A percentile compares a stretch with the other conserved stretches of the same genome.
Evolutionary conservation across 2,113 vertebrate genomes (phyloP).

Genomic region (Perca fluviatilis): DNA sequence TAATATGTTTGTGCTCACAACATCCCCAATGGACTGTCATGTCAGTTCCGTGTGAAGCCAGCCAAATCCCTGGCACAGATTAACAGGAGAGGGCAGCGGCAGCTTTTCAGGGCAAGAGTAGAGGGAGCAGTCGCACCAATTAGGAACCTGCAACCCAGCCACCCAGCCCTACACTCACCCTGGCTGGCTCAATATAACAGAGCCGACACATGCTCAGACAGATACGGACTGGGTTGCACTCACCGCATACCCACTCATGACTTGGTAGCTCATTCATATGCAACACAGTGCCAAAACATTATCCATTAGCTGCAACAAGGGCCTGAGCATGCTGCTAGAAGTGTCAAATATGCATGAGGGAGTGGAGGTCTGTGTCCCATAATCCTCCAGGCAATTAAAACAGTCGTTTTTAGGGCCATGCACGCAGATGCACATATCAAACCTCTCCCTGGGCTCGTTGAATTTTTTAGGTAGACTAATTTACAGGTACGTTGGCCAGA

Average conservation of each 20-base stretch:
- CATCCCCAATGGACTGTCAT: conserved; percentile 24
- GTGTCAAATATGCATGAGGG: conserved; percentile 77
- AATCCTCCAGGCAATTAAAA: conserved; percentile 72
- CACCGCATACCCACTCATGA: conserved; percentile 44
- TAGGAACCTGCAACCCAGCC: conserved; percentile 47
- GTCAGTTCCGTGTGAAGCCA: conserved; percentile 38
- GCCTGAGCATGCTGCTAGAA: conserved; percentile 27
- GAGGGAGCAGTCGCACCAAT: conserved; percentile 50
- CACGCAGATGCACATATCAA: conserved; percentile 55
- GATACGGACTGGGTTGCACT: conserved; percentile 9
- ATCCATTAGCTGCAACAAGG: conserved; percentile 63
- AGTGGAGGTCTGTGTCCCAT: conserved; percentile 60
- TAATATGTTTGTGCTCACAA: neutral
- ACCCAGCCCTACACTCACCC: conserved; percentile 25
- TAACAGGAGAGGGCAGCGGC: conserved; percentile 53
- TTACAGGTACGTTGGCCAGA: conserved; percentile 51
- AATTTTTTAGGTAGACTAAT: conserved; percentile 66
- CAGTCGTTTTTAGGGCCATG: conserved; percentile 57
- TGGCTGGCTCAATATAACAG: conserved; percentile 46
- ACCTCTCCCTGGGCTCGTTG: conserved; percentile 40
- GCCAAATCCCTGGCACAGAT: conserved; percentile 47
- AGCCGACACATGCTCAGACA: conserved; percentile 33
- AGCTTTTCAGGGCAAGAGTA: conserved; percentile 38
- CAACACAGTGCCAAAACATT: conserved; percentile 46
- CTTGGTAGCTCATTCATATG: conserved; percentile 66